Base-by-base conservation (phyloP, 2,888 invertebrate genomes). In the Trichogramma evanescens region DNA sequence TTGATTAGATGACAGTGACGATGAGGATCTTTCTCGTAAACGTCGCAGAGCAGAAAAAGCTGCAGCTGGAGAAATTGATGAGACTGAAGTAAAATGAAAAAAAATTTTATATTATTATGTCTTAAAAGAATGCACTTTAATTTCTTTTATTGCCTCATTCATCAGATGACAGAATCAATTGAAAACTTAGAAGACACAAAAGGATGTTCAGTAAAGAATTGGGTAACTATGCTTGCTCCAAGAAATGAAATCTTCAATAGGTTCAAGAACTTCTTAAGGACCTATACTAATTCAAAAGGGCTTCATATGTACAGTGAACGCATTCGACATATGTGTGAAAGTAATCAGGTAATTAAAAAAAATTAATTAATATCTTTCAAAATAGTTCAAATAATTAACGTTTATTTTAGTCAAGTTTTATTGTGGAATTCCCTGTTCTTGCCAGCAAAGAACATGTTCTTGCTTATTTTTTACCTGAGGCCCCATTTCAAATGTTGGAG, bases 111-210 rank as follows among this genome's bases (percentile, higher is more conserved):
- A 39, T 51, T 6, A 57, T 7, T 65, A 45, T 43, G 49, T 43
- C 50, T 57, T 48, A 50, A n/a, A 56, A 38, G 9, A 50, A 49
- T 50, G 42, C 38, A 3, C 38, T 40, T 50, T 7, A 41, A 43
- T 54, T 50, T 48, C 39, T 50, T 48, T 59, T 50, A 52, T 48
- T 38, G 8, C 45, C 50, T 48, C 51, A 38, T 42, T 54, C 65
- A 65, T 40, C 65, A 84, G 80, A 89, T 91, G 82, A 88, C 95
- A 50, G 97, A 98, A 80, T 93, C 95, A 58, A 96, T 99, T 65
- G 98, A 99, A 77, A 98, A 97, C 80, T 81, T 99, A 43, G 98
- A 98, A 76, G 98, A 99, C 71, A 96, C 95, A 5, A 95, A 96
- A 74, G 99, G 98, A 0, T 89, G 96, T 74, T 84, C 91, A 0